phyloP scores from a whole-genome alignment of 2,888 invertebrate genomes.

The Antheraea yamamai region DNA sequence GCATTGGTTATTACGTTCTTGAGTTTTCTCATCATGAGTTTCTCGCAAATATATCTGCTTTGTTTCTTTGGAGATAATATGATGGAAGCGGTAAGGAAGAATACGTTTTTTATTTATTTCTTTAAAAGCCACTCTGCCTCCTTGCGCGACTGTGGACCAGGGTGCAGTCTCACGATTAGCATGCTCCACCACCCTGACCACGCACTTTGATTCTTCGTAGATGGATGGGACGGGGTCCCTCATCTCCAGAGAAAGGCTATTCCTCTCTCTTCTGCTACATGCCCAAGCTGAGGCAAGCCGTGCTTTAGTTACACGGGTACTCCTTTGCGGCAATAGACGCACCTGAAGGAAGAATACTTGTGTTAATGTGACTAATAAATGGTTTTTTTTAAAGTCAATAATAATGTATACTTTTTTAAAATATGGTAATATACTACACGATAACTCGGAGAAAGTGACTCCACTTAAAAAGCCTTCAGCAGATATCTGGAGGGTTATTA shows the following conservation, averaged over 20 bases:
- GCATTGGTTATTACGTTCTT: slow-evolving; percentile 46
- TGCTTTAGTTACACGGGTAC: too few relatives aligned
- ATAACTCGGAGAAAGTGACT: background rate
- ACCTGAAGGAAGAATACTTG: slow-evolving; percentile 24
- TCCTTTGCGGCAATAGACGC: too few relatives aligned
- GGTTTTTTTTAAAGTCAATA: background rate
- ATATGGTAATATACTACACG: background rate
- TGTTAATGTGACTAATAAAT: background rate
- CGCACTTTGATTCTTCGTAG: too few relatives aligned
- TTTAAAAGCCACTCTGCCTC: background rate
- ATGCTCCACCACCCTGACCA: too few relatives aligned
- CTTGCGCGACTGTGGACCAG: too few relatives aligned
- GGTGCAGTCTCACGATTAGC: too few relatives aligned
- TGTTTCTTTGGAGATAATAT: slow-evolving; percentile 63
- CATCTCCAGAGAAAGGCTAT: too few relatives aligned
- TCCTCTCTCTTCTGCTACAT: too few relatives aligned
- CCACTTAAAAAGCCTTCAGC: background rate
- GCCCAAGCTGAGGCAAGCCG: too few relatives aligned
- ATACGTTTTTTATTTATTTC: background rate
- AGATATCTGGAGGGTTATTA: background rate
- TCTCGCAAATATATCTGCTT: slow-evolving; percentile 59
- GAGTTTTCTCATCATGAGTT: slow-evolving; percentile 48
- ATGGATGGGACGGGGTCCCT: too few relatives aligned
- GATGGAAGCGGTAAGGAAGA: slow-evolving; percentile 53
- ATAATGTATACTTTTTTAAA: background rate